Conservation (phyloP, 2,113 vertebrate species). For the Phodopus roborovskii region DNA sequence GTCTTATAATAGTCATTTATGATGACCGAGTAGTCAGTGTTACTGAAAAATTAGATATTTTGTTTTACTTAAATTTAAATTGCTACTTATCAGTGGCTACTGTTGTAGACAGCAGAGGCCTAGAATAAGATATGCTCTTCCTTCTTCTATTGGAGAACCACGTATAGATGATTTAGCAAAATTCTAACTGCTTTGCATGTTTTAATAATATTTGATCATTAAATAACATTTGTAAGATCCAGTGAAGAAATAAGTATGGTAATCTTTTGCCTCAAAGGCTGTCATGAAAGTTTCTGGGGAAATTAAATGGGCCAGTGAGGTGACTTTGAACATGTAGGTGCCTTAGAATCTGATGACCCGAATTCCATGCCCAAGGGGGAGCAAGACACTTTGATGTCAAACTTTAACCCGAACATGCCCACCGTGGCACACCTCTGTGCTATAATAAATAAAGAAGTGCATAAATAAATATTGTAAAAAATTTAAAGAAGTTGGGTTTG, state of each 20-base stretch:
- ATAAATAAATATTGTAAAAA: not conserved
- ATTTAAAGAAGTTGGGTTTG: not conserved
- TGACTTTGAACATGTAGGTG: not conserved
- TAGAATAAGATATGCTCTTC: not conserved
- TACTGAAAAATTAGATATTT: not conserved
- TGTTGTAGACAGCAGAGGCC: not conserved
- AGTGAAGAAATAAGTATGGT: not conserved
- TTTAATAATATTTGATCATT: slow-evolving; percentile 6
- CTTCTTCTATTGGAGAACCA: not conserved
- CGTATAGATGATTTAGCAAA: not conserved
- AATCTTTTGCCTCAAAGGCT: not conserved
- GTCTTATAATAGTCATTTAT: not conserved
- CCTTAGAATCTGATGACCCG: not conserved
- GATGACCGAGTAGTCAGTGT: not conserved
- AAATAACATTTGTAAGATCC: not conserved
- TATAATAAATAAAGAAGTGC: too few relatives aligned
- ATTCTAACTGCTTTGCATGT: not conserved
- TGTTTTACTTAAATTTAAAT: slow-evolving; percentile 30
- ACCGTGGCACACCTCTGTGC: too few relatives aligned
- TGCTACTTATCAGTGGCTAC: not conserved
- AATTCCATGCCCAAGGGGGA: not conserved
- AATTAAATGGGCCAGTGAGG: not conserved
- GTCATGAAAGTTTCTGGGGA: not conserved
- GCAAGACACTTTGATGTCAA: too few relatives aligned
- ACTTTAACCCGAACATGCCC: not conserved